Percentiles rank a stretch among this genome's conserved stretches.
Evolutionary conservation across 2,888 invertebrate species (phyloP).

Genomic region (Frankliniella intonsa): DNA sequence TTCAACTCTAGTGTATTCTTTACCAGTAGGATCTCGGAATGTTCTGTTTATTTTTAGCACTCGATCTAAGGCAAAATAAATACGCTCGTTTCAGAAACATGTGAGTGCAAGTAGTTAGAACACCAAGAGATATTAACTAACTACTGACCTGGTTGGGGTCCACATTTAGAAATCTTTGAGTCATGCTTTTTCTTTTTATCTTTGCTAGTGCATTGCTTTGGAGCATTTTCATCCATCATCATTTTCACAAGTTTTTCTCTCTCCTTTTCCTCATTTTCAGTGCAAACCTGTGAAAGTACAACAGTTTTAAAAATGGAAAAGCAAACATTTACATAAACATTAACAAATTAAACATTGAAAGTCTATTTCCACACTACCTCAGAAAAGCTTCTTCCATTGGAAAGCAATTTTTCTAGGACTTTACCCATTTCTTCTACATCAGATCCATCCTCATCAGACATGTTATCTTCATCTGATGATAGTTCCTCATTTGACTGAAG

Average conservation of each 20-base stretch:
- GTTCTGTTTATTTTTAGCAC: constrained; percentile 90
- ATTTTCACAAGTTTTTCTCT: constrained; percentile 88
- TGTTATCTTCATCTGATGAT: constrained; percentile 94
- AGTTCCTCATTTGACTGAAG: constrained; percentile 86
- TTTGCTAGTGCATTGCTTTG: constrained; percentile 55
- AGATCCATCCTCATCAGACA: constrained; percentile 88
- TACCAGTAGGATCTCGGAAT: constrained; percentile 81
- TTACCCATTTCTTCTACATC: constrained; percentile 97
- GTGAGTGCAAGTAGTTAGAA: neutral
- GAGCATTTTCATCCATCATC: constrained; percentile 72
- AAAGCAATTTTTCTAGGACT: constrained; percentile 94
- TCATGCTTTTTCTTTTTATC: constrained; percentile 59
- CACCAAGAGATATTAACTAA: constrained; percentile 37
- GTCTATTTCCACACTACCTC: constrained; percentile 52
- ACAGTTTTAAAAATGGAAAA: neutral
- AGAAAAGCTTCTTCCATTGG: constrained; percentile 91
- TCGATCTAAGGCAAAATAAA: constrained; percentile 51
- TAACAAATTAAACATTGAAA: neutral
- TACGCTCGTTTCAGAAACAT: neutral
- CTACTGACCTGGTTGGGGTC: constrained; percentile 38
- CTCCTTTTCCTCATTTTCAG: constrained; percentile 94
- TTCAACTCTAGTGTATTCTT: constrained; percentile 87
- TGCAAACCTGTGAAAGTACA: constrained; percentile 56
- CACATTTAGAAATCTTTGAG: constrained; percentile 39
- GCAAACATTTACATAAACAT: constrained; percentile 25